Evolutionary conservation across 2,113 vertebrate species (phyloP), one percentile per base, ranked within the genome.

Genomic region (Dendropsophus ebraccatus): DNA sequence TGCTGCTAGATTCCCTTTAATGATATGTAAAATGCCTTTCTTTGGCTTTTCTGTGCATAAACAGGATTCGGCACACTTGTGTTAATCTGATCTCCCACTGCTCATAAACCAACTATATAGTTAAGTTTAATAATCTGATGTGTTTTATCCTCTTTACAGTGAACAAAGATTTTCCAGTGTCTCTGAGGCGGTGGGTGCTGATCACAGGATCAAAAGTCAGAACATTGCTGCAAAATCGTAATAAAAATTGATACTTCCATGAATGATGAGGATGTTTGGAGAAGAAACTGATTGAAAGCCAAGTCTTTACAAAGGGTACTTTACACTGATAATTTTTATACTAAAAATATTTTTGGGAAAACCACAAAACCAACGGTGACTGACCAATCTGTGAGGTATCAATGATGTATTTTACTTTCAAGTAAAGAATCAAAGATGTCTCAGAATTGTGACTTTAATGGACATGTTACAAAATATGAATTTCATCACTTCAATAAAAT

Each of bases 101-200:
- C n/a, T n/a, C n/a, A n/a, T n/a, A n/a, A n/a, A n/a, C n/a, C n/a
- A n/a, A 41, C 41, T 16, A 19, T 52, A 10, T 52, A 52, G 2
- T 2, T 52, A 19, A 4, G 17, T 30, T 35, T 37, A 2, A 23
- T 52, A 65, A 19, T 50, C 58, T 16, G 13, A 65, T 58, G 83
- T 49, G 13, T 13, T 17, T 0, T 14, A 60, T 58, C 73, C 25
- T 85, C 85, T 87, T 69, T 50, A 11, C 88, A 99, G 98, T 86
- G 95, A 96, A 52, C 95, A 97, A 87, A 97, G 98, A 4, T 99
- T 99, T 90, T 91, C 74, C 81, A 94, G 88, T 0, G 88, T 99
- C 30, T 94, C 94, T 4, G 97, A 99, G 17, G 97, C 98, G 0
- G 92, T 99, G 16, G 98, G 97, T 87, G 97, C 95, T 0, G 98